These are phyloP conservation scores for Neotoma lepida DNA, from an alignment of 2,113 vertebrate genomes.

Conservation along the genomic window DNA sequence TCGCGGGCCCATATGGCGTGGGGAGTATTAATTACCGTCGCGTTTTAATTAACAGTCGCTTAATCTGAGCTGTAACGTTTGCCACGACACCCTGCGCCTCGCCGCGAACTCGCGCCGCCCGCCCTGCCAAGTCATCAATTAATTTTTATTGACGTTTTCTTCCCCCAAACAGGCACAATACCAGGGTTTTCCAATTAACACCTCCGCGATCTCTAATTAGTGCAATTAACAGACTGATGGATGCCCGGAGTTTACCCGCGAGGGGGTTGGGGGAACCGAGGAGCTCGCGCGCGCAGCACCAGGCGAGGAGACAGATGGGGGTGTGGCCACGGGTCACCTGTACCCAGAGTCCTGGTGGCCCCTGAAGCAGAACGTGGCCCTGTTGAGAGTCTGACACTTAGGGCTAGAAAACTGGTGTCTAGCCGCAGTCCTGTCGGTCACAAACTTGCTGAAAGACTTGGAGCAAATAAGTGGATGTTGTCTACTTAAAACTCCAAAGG, in stretches of 20 bases:
- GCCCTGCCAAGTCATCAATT: slow-evolving; percentile 85
- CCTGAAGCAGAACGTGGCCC: neutral
- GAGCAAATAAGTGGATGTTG: neutral
- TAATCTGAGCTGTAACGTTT: slow-evolving; percentile 84
- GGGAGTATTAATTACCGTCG: slow-evolving; percentile 85
- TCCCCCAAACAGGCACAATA: slow-evolving; percentile 83
- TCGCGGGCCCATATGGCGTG: slow-evolving; percentile 83
- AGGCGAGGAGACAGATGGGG: neutral
- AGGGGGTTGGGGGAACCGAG: slow-evolving; percentile 64
- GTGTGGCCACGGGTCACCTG: neutral
- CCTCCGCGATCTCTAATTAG: slow-evolving; percentile 94
- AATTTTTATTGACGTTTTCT: slow-evolving; percentile 85
- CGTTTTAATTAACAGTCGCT: slow-evolving; percentile 88
- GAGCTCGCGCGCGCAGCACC: neutral
- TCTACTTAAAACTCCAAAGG: slow-evolving; percentile 28
- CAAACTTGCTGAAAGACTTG: neutral
- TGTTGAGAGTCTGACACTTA: neutral
- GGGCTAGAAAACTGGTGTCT: neutral
- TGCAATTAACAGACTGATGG: slow-evolving; percentile 92
- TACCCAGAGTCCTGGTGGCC: neutral
- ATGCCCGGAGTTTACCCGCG: slow-evolving; percentile 88
- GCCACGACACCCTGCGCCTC: slow-evolving; percentile 83
- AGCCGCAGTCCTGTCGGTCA: neutral
- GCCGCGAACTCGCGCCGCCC: slow-evolving; percentile 74
- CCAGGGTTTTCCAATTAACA: slow-evolving; percentile 93